Evolutionary conservation across 2,888 invertebrate genomes (phyloP).

Genomic region (Papilio elwesi): DNA sequence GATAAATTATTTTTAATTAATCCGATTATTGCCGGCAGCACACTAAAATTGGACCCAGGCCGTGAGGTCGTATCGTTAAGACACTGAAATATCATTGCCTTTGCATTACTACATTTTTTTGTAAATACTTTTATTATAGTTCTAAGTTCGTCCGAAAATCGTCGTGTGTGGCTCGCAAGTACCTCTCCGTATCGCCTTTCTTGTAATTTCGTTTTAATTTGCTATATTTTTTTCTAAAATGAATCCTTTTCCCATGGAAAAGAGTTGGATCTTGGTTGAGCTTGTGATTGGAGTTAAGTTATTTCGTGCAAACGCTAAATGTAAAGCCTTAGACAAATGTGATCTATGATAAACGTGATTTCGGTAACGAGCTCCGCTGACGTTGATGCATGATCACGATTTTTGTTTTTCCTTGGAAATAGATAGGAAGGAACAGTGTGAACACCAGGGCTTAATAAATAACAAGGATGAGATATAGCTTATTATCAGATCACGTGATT

Average conservation of each 20-base stretch:
- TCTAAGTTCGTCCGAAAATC: constrained; percentile 76
- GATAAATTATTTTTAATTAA: no score
- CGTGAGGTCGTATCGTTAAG: no score
- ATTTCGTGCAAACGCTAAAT: constrained; percentile 51
- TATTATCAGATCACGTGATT: constrained; percentile 81
- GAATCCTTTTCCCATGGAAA: constrained; percentile 48
- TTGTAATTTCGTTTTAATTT: constrained; percentile 61
- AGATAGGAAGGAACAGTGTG: constrained; percentile 70
- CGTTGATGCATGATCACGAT: constrained; percentile 74
- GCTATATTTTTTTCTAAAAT: constrained; percentile 49
- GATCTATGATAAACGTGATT: constrained; percentile 83
- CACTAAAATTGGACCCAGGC: no score
- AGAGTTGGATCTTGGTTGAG: constrained; percentile 51
- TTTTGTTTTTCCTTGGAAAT: constrained; percentile 73
- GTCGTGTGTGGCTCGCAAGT: constrained; percentile 82
- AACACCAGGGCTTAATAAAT: constrained; percentile 71
- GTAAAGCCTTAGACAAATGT: constrained; percentile 80
- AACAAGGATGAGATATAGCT: constrained; percentile 78
- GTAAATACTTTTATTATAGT: constrained; percentile 57
- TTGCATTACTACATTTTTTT: neutral
- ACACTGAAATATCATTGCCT: no score
- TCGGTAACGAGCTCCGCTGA: constrained; percentile 76
- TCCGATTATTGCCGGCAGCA: no score
- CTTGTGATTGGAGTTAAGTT: constrained; percentile 46
- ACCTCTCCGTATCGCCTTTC: constrained; percentile 61